A percentile compares a stretch with the other conserved stretches of the same genome.
phyloP scores from a whole-genome alignment of 2,888 invertebrate species.

The Piscicola geometra region DNA sequence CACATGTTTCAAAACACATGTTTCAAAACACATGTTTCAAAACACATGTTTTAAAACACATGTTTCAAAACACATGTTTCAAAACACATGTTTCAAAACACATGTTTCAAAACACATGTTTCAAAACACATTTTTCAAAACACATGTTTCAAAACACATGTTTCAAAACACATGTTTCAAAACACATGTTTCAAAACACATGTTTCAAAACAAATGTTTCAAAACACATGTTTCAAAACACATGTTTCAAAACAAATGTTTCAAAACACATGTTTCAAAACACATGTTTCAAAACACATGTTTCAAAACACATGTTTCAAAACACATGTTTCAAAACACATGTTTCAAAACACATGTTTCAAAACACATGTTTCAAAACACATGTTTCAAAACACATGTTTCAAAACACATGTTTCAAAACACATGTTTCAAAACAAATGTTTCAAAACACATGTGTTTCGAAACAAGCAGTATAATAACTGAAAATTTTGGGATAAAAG shows the following conservation, averaged over 20 bases:
- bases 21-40: not conserved
- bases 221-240: too few species aligned
- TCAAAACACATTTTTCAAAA: too few species aligned
- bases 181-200: not conserved
- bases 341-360: not conserved
- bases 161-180: not conserved
- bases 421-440: not conserved
- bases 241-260: not conserved
- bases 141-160: not conserved
- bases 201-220: not conserved
- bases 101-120: not conserved
- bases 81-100: not conserved
- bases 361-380: not conserved
- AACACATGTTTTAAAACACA: not conserved
- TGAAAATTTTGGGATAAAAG: not conserved
- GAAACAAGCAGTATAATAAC: not conserved
- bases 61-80: too few species aligned
- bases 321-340: too few species aligned
- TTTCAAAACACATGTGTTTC: not conserved
- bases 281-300: not conserved
- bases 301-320: not conserved
- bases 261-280: not conserved
- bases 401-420: not conserved
- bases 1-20: too few species aligned
- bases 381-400: too few species aligned